phyloP scores from a whole-genome alignment of 2,113 vertebrate genomes.

The Stercorarius parasiticus region DNA sequence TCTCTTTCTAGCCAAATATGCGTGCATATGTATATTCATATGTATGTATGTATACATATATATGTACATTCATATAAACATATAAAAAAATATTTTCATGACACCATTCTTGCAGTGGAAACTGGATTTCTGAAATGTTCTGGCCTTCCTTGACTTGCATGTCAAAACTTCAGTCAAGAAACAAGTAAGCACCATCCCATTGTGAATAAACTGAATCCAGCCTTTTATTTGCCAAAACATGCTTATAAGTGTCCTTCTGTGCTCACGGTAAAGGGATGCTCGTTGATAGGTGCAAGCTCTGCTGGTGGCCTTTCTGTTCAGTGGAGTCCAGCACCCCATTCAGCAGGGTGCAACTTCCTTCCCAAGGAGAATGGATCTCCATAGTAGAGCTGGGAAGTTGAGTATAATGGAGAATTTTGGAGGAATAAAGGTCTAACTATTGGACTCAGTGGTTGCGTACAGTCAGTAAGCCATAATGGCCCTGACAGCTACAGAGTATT shows the following conservation, averaged over 20 bases:
- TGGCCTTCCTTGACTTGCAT: not conserved
- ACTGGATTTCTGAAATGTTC: not conserved
- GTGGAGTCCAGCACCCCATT: not conserved
- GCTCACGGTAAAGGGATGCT: not conserved
- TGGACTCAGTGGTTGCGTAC: not conserved
- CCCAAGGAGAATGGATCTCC: not conserved
- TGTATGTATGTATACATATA: not conserved
- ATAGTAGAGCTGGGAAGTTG: not conserved
- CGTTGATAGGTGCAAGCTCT: not conserved
- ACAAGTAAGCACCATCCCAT: not conserved
- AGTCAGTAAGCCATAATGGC: not conserved
- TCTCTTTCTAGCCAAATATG: not conserved
- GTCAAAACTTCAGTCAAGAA: not conserved
- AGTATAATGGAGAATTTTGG: not conserved
- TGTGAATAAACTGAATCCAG: not conserved
- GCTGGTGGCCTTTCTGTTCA: not conserved
- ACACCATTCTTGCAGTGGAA: not conserved
- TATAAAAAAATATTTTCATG: not conserved
- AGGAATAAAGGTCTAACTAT: not conserved
- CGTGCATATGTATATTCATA: not conserved
- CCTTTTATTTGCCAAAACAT: not conserved
- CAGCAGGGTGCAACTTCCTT: fast-evolving
- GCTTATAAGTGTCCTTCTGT: not conserved
- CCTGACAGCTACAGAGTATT: not conserved
- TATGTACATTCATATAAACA: not conserved